Evolutionary conservation across 2,888 invertebrate species (phyloP).

Genomic region (Sipunculus nudus): DNA sequence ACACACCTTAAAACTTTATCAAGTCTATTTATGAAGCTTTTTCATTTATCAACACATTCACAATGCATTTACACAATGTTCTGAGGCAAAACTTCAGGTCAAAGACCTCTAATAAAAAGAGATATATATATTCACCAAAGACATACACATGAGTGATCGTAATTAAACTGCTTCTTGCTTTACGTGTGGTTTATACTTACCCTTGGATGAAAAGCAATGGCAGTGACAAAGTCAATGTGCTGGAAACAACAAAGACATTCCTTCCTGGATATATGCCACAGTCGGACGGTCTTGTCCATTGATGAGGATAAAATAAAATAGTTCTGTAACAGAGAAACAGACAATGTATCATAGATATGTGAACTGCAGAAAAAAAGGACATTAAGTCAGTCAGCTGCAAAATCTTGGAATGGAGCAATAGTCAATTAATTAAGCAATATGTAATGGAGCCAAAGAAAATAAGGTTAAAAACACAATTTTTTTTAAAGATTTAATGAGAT

Average conservation of each 20-base stretch:
- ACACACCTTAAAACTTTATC: conserved; percentile 11
- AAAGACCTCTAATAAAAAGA: too few species aligned
- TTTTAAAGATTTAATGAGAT: neutral
- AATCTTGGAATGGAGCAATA: neutral
- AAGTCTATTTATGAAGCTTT: neutral
- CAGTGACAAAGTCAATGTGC: conserved; percentile 98
- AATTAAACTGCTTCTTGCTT: too few species aligned
- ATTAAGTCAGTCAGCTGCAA: neutral
- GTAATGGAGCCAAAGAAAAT: neutral
- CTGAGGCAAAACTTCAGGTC: too few species aligned
- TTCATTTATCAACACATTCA: neutral
- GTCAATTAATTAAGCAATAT: neutral
- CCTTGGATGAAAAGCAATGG: conserved; percentile 95
- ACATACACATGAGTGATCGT: too few species aligned
- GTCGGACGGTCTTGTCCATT: conserved; percentile 96
- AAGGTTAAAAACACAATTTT: neutral
- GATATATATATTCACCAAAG: too few species aligned
- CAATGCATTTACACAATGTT: too few species aligned
- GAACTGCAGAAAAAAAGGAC: too few species aligned
- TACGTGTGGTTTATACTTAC: conserved; percentile 47
- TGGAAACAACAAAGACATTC: conserved; percentile 99
- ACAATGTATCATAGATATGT: too few species aligned
- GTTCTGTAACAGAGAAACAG: conserved; percentile 73
- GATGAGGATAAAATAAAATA: conserved; percentile 97
- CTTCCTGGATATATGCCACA: conserved; percentile 97